Percentiles rank a stretch among this genome's conserved stretches.
These are phyloP conservation scores for Papilio machaon DNA, from an alignment of 1,140 invertebrate species.

Conservation along the genomic window DNA sequence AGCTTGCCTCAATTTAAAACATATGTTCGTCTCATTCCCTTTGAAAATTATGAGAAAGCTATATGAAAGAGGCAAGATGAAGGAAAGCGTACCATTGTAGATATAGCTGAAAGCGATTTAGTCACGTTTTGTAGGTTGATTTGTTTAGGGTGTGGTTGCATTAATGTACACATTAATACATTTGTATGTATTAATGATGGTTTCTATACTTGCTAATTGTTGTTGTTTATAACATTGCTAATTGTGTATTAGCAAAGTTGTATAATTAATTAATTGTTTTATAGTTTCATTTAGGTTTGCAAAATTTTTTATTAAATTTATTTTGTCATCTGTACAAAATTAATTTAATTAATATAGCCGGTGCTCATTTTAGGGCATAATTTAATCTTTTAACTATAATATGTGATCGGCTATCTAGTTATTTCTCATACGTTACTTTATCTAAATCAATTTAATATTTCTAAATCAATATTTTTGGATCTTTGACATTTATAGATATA, in stretches of 20 bases:
- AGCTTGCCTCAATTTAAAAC: background rate
- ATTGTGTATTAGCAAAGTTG: background rate
- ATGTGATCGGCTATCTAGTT: background rate
- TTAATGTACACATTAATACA: background rate
- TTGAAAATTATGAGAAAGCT: no score
- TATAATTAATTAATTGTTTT: background rate
- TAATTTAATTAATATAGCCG: background rate
- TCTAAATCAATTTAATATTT: background rate
- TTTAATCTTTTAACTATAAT: background rate
- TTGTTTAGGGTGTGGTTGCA: conserved; percentile 3
- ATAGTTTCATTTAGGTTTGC: background rate
- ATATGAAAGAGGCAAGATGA: no score
- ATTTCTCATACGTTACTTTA: background rate
- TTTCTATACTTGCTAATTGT: background rate
- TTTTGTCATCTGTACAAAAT: conserved; percentile 1
- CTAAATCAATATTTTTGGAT: background rate
- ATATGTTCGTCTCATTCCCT: no score
- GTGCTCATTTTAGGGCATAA: background rate
- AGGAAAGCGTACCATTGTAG: background rate
- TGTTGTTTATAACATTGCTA: background rate
- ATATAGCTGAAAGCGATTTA: background rate
- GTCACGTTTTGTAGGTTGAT: conserved; percentile 6
- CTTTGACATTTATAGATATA: background rate
- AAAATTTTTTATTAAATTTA: background rate
- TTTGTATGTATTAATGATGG: background rate